Percentiles rank a stretch among this genome's conserved stretches.
phyloP scores from a whole-genome alignment of 2,797 vertebrate species.

The Sandelia bainsii region DNA sequence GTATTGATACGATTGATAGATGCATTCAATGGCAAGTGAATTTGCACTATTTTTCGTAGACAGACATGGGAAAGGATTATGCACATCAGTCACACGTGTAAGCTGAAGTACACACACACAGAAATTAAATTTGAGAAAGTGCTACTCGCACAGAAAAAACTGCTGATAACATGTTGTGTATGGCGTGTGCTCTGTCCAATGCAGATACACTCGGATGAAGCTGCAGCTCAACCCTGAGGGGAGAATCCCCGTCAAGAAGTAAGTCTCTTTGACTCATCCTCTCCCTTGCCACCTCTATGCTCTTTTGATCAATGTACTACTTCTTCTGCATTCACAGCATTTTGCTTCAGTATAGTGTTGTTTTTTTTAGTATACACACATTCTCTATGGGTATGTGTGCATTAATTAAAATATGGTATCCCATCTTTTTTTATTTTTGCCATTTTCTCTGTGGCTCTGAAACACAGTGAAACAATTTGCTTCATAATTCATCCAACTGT shows the following conservation, averaged over 20 bases:
- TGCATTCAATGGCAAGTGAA: background rate
- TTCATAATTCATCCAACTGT: background rate
- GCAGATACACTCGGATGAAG: conserved; percentile 90
- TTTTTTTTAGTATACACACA: conserved; percentile 1
- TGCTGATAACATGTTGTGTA: conserved; percentile 40
- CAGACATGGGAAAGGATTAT: conserved; percentile 4
- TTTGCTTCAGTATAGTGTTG: background rate
- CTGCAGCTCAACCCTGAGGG: conserved; percentile 96
- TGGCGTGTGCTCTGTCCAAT: conserved; percentile 60
- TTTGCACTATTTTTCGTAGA: background rate
- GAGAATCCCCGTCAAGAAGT: conserved; percentile 97
- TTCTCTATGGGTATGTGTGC: background rate
- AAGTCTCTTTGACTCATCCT: conserved; percentile 80
- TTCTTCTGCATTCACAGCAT: conserved; percentile 22
- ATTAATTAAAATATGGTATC: conserved; percentile 27
- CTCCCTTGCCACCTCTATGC: conserved; percentile 32
- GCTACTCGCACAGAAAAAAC: conserved; percentile 15
- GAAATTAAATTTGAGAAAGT: background rate
- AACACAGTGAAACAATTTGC: background rate
- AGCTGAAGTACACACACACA: background rate
- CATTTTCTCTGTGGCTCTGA: background rate
- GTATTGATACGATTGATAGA: background rate
- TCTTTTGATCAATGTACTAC: conserved; percentile 52
- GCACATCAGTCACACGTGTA: background rate
- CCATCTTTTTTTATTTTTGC: background rate